Evolutionary conservation across 53 echinoderm and acorn worm genomes (phyloP), one percentile per base, ranked within the genome.

Genomic region (Echinarachnius parma): DNA sequence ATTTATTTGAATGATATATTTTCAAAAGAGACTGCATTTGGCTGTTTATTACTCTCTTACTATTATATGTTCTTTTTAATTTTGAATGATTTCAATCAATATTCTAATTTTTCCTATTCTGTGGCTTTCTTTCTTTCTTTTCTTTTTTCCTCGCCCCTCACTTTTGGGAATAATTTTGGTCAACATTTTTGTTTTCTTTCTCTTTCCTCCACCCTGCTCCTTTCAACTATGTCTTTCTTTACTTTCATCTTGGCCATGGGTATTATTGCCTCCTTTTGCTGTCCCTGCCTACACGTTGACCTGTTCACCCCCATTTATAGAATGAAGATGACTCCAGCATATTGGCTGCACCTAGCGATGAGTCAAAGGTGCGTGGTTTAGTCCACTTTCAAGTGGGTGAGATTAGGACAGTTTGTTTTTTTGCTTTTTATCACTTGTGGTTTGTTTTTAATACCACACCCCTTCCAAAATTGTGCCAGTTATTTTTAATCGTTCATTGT

Each of bases 321-420:
- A 84, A 70, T 53, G 84, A 84, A 84, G 58, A 78, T 84, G 84
- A 84, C 32, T 36, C 56, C 74, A 56, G 74, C 74, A 55, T 72
- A 39, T 56, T 72, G 57, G 74, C 44, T 54, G 74, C 31, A 42
- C 74, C 74, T 21, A 30, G 56, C 42, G 74, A 54, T 72, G 74
- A 72, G 36, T 24, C 74, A 36, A 55, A 72, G 74, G 74, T 72
- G 74, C 56, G 74, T 72, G 74, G 74, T 72, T 72, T 72, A 54
- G 55, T 72, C 74, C 74, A 69, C 49, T 69, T 35, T 69, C 53
- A 57, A 72, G 56, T 56, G 74, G 74, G 74, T 72, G 74, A 72
- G 74, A 72, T 72, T 56, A 39, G 74, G 74, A 72, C 55, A 72
- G 37, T 72, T 72, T 71, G 45, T 48, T 53, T 46, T 48, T 66